Base-by-base conservation (phyloP, 2,113 vertebrate genomes). In the Atherinomorus stipes region DNA sequence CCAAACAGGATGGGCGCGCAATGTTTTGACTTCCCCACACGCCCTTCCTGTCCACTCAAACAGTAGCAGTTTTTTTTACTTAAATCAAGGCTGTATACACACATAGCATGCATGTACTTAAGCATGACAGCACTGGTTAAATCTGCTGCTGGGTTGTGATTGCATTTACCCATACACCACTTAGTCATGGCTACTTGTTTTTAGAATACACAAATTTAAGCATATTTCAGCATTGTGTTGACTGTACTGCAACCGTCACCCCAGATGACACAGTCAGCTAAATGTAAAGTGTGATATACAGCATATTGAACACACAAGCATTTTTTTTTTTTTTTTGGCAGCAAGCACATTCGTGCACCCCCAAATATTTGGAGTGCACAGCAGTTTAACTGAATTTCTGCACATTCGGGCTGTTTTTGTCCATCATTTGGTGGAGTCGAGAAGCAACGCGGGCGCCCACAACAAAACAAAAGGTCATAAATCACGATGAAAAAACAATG, bases 1-100 rank as follows among this genome's bases (percentile, higher is more conserved):
- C 92, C 91, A 94, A 94, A 94, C 93, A 94, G 93, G 94, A 95
- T 93, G 93, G 93, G 93, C 74, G 92, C 74, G 89, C 69, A 71
- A 88, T 93, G 90, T 94, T 92, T 93, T 78, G 90, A 91, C 92
- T 94, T 93, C 93, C 92, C 92, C 88, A 87, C 92, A 92, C 94
- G 65, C 94, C 93, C 93, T 94, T 95, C 93, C 94, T 93, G 93
- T 88, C n/a, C 81, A 76, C 85, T 88, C 82, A 72, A 64, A 90
- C 88, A 89, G 89, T 89, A 91, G 90, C 88, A 72, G 83, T 80
- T 64, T 85, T 78, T 83, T 76, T 80, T 74, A 72, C 85, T 84
- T 81, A 90, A 67, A 84, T 81, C 65, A n/a, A 64, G 58, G 80
- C 47, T 53, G n/a, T 26, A 78, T 64, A 53, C 73, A 80, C 26